Evolutionary conservation across 2,888 invertebrate genomes (phyloP), one percentile per base, ranked within the genome.

Genomic region (Microplitis manilae): DNA sequence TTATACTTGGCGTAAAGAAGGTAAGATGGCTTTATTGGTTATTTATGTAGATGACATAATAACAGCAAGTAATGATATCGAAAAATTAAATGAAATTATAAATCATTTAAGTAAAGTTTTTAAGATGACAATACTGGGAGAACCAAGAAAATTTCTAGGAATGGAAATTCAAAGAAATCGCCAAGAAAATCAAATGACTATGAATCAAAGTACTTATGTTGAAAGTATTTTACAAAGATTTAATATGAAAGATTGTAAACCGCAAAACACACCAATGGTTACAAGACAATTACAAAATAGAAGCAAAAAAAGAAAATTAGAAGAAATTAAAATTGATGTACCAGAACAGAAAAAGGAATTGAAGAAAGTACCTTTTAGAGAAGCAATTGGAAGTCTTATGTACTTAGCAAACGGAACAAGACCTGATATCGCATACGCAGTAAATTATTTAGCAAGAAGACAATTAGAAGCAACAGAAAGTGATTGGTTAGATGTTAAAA

Each of bases 31-130:
- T 6, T 30, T 82, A 9, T 5, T 81, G 6, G 8, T 82, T 15
- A 30, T 82, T 39, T 83, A 83, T 77, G 81, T 83, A 75, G 79
- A 83, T 41, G 79, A 81, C n/a, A 79, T 83, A 59, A 20, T 83
- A 64, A 59, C 81, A 6, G 80, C 81, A 0, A 80, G 80, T 59
- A 83, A 83, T 75, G 79, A 79, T 9, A 15, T 38, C 65, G 50
- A 78, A n/a, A 81, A 81, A 75, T 9, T 82, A 17, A 68, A 72
- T 4, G 73, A 77, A 75, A 79, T 81, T 13, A 75, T 80, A 79
- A 38, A 6, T 7, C 20, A 78, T 62, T 75, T 82, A 39, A 81
- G 78, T 15, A 77, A 59, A 8, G 76, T 59, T 15, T 83, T 84
- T 73, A 76, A 84, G 62, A 83, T 83, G 81, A 81, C 77, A 64